A percentile compares a stretch with the other conserved stretches of the same genome.
phyloP scores from a whole-genome alignment of 2,888 invertebrate genomes.

The Stegana nigrithorax region DNA sequence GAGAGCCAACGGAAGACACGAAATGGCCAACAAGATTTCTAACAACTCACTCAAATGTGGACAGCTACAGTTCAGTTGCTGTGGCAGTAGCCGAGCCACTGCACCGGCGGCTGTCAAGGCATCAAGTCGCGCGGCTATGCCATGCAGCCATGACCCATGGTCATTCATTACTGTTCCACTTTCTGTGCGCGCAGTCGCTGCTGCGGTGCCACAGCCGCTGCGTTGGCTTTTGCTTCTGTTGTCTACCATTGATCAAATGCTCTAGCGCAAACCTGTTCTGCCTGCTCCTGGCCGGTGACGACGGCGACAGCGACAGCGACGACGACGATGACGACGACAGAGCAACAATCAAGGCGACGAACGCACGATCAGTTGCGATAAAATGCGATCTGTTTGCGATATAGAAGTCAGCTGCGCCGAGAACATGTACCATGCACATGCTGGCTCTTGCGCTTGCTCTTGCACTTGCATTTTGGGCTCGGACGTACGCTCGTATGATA shows the following conservation, averaged over 20 bases:
- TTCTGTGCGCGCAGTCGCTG: conserved; percentile 39
- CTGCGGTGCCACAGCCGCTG: conserved; percentile 33
- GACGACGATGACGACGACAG: too few relatives aligned
- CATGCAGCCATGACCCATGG: conserved; percentile 59
- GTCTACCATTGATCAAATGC: conserved; percentile 54
- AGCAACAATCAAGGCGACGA: conserved; percentile 23
- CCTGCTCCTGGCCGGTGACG: too few relatives aligned
- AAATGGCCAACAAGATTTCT: conserved; percentile 37
- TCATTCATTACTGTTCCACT: conserved; percentile 62
- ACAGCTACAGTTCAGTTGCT: conserved; percentile 6
- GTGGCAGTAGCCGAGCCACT: neutral
- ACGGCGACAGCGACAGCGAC: too few relatives aligned
- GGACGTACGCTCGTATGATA: too few relatives aligned
- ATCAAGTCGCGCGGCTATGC: conserved; percentile 12
- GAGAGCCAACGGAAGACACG: too few relatives aligned
- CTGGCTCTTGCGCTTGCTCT: conserved; percentile 20
- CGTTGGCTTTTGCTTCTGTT: conserved; percentile 11
- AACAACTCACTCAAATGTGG: conserved; percentile 63
- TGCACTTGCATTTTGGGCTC: neutral
- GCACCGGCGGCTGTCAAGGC: conserved; percentile 35
- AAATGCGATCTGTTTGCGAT: conserved; percentile 57
- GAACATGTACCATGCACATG: conserved; percentile 7
- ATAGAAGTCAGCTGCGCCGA: conserved; percentile 16
- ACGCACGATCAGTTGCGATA: conserved; percentile 46
- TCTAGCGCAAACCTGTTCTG: conserved; percentile 51